Conservation (phyloP, 2,797 vertebrate species). For the Tokudaia muenninki region DNA sequence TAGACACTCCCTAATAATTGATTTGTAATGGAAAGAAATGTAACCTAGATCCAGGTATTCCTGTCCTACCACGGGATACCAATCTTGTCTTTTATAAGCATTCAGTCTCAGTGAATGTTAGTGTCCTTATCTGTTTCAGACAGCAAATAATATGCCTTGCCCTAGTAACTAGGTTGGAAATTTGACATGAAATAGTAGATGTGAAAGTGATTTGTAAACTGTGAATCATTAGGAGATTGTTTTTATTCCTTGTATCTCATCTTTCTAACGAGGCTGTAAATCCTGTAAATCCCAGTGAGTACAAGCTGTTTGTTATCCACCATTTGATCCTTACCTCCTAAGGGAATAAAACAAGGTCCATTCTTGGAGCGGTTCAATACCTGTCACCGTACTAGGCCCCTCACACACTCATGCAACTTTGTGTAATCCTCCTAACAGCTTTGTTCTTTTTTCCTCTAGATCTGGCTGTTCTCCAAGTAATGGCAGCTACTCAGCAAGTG, state of each 20-base stretch:
- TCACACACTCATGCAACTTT: slow-evolving; percentile 29
- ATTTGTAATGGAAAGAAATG: not conserved
- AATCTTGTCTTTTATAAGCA: slow-evolving; percentile 23
- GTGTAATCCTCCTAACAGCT: slow-evolving; percentile 40
- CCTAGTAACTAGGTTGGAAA: slow-evolving; percentile 27
- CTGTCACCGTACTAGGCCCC: not conserved
- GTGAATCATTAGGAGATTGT: slow-evolving; percentile 84
- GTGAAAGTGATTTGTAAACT: slow-evolving; percentile 72
- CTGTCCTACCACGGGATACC: not conserved
- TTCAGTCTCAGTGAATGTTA: not conserved
- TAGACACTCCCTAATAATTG: not conserved
- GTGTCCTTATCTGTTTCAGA: slow-evolving; percentile 59
- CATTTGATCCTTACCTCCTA: slow-evolving; percentile 9
- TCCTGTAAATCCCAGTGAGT: slow-evolving; percentile 82
- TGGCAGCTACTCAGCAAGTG: slow-evolving; percentile 36
- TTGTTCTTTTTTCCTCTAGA: slow-evolving; percentile 15
- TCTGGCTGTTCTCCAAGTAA: slow-evolving; percentile 40
- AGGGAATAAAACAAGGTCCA: not conserved
- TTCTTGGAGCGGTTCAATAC: not conserved
- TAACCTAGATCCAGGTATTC: not conserved
- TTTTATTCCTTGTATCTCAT: slow-evolving; percentile 85
- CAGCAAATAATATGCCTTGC: not conserved
- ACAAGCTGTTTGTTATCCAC: slow-evolving; percentile 52
- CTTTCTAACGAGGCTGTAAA: slow-evolving; percentile 87
- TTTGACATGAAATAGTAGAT: slow-evolving; percentile 68